Evolutionary conservation across 2,888 invertebrate species (phyloP), one percentile per base, ranked within the genome.

Genomic region (Buathra laborator): DNA sequence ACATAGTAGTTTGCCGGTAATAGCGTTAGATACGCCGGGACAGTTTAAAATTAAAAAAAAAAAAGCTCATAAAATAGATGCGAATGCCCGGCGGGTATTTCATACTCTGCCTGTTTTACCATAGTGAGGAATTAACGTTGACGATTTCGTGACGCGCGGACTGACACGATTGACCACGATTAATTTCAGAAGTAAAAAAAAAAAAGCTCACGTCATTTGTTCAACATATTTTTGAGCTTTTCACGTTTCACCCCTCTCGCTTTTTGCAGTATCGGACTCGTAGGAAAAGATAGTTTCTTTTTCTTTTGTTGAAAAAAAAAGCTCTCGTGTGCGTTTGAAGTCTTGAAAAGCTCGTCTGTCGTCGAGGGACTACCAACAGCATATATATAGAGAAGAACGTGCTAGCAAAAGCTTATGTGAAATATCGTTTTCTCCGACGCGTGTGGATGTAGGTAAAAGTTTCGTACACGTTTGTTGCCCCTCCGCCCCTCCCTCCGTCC

Each of bases 351-450:
- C 81, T 76, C 76, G 76, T 71, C 51, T 46, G 66, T 62, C 70
- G 76, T 67, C 70, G 24, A 64, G 81, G 81, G 70, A 70, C 64
- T 76, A 82, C 76, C 81, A 77, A 82, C 59, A 66, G 51, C 43
- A 53, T 76, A 78, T 70, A 75, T 56, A 37, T 37, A 37, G 37
- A 48, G 32, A 37, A 67, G 59, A 44, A 44, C 66, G 51, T 66
- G 66, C 70, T 78, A 66, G 66, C 74, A 82, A 79, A 85, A 79
- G 85, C 70, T 78, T 79, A 82, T 64, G 78, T 85, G 85, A 85
- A 85, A 85, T 85, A 85, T 85, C 81, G 74, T 75, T 85, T 82
- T 74, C 85, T 82, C 75, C 66, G 66, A 67, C 56, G 68, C 74
- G 56, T 77, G 75, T 70, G 19, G 70, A 74, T 75, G 78, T 44